Evolutionary conservation across 2,113 vertebrate species (phyloP).

Genomic region (Saccopteryx leptura): DNA sequence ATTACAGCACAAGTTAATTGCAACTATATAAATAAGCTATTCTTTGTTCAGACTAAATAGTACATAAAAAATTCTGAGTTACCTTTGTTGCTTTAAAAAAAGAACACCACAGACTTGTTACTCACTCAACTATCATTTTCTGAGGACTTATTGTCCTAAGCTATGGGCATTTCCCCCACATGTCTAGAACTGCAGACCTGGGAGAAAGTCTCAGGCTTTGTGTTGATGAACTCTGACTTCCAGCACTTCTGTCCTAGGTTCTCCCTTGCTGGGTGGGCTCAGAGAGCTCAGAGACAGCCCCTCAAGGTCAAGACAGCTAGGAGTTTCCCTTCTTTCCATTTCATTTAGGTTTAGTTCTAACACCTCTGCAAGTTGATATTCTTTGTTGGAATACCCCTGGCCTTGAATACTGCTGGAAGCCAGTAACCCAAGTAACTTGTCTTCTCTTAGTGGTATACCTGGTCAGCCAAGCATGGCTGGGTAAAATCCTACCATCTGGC

Average conservation of each 20-base stretch:
- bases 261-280: not conserved
- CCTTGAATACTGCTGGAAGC: not conserved
- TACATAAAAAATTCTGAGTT: not conserved
- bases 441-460: not conserved
- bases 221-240: not conserved
- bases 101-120: not conserved
- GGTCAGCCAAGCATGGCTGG: not conserved
- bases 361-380: not conserved
- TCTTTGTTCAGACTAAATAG: constrained; percentile 13
- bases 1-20: not conserved
- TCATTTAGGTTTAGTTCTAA: not conserved
- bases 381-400: not conserved
- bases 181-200: not conserved
- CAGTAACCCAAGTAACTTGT: not conserved
- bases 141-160: not conserved
- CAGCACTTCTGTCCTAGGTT: not conserved
- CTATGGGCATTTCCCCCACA: accelerated
- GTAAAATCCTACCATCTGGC: not conserved
- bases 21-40: not conserved
- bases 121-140: not conserved
- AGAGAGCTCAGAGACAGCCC: not conserved
- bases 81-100: not conserved
- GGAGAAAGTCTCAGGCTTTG: not conserved
- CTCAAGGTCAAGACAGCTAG: not conserved
- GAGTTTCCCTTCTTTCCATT: not conserved